Evolutionary conservation across 92 coral and sea anemone species (phyloP).

Genomic region (Actinostola sp.): DNA sequence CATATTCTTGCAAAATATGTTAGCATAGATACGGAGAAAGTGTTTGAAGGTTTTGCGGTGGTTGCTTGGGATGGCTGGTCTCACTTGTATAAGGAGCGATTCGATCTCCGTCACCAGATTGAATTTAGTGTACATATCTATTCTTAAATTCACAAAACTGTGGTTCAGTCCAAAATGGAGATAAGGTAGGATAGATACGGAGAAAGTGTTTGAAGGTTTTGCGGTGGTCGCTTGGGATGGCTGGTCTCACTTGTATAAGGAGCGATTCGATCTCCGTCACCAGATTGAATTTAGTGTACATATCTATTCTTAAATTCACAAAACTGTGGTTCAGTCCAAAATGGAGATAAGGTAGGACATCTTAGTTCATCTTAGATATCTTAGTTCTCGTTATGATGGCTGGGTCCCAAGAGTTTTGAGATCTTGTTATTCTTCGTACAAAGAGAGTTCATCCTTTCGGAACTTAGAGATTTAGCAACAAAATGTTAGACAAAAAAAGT

Average conservation of each 20-base stretch:
- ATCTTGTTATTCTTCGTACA: no score
- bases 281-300: conserved; percentile 29
- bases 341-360: conserved; percentile 18
- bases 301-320: conserved; percentile 35
- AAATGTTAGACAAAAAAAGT: no score
- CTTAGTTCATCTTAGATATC: no score
- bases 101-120: conserved; percentile 28
- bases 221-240: conserved; percentile 12
- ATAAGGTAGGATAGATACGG: conserved; percentile 5
- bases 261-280: conserved; percentile 25
- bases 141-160: conserved; percentile 39
- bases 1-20: conserved; percentile 17
- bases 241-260: conserved; percentile 5
- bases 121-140: conserved; percentile 28
- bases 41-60: conserved; percentile 33
- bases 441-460: no score
- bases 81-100: conserved; percentile 13
- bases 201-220: conserved; percentile 32
- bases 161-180: conserved; percentile 35
- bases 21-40: conserved; percentile 30
- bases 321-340: conserved; percentile 40
- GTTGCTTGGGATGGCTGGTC: conserved; percentile 6
- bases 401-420: no score
- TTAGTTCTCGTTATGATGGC: no score
- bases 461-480: no score